phyloP scores from a whole-genome alignment of 2,888 invertebrate genomes.

The Operophtera brumata region DNA sequence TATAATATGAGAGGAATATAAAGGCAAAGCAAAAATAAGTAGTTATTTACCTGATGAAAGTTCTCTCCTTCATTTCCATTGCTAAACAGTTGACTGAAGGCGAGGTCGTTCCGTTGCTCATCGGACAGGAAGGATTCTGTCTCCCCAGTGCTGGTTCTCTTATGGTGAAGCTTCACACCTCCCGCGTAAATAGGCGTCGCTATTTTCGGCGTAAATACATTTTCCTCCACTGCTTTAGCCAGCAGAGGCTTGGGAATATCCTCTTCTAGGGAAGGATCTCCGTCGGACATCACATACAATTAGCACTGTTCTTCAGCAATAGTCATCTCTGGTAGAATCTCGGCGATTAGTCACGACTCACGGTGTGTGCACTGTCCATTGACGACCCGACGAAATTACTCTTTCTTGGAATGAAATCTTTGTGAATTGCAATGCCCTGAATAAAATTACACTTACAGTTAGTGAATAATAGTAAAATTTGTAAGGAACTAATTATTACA shows the following conservation, averaged over 20 bases:
- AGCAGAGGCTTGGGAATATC: slow-evolving; percentile 69
- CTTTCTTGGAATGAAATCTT: background rate
- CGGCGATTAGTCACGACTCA: slow-evolving; percentile 36
- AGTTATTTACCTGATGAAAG: slow-evolving; percentile 54
- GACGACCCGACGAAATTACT: slow-evolving; percentile 2
- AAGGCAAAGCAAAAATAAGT: too few species aligned
- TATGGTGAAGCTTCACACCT: slow-evolving; percentile 65
- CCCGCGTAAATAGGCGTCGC: slow-evolving; percentile 69
- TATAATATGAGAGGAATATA: too few species aligned
- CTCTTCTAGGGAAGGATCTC: slow-evolving; percentile 76
- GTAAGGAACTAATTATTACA: background rate
- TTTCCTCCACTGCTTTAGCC: slow-evolving; percentile 58
- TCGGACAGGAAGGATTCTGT: slow-evolving; percentile 68
- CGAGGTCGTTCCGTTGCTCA: slow-evolving; percentile 71
- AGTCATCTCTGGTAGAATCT: slow-evolving; percentile 28
- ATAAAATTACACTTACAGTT: background rate
- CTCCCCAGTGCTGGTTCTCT: slow-evolving; percentile 61
- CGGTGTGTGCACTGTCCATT: slow-evolving; percentile 4
- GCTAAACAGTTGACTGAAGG: slow-evolving; percentile 67
- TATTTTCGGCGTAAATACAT: slow-evolving; percentile 75
- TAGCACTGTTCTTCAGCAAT: slow-evolving; percentile 31
- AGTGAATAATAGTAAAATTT: background rate
- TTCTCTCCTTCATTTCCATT: slow-evolving; percentile 66
- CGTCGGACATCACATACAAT: slow-evolving; percentile 75
- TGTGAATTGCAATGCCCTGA: background rate